A percentile compares a stretch with the other conserved stretches of the same genome.
Conservation (phyloP, 1,140 invertebrate species). For the Lepidurus apus region DNA sequence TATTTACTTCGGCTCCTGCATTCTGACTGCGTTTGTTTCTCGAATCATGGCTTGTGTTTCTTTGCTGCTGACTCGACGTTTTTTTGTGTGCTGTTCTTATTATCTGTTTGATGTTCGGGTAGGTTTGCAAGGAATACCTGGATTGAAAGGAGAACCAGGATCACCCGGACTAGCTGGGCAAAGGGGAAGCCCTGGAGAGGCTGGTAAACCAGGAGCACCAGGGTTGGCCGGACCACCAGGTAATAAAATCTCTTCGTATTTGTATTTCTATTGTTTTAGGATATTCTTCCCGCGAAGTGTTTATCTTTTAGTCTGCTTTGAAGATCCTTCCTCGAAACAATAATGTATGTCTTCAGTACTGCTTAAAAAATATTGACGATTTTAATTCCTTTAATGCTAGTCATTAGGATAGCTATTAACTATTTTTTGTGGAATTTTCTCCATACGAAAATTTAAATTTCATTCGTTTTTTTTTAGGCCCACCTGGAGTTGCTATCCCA, state of each 20-base stretch:
- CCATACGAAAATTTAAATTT: neutral
- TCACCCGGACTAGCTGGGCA: neutral
- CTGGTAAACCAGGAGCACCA: neutral
- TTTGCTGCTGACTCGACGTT: neutral
- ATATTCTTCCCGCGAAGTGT: too few species aligned
- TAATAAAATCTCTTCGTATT: neutral
- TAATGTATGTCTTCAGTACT: too few species aligned
- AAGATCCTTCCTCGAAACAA: too few species aligned
- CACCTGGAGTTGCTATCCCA: neutral
- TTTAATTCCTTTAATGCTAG: too few species aligned
- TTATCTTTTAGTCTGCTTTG: too few species aligned
- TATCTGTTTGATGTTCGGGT: neutral
- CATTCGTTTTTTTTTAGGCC: neutral
- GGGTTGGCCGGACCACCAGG: neutral
- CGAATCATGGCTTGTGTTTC: neutral
- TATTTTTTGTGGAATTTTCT: too few species aligned
- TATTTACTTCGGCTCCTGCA: neutral
- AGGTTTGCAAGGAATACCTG: slow-evolving; percentile 6
- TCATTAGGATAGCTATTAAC: too few species aligned
- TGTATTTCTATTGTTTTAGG: neutral
- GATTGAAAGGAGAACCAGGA: neutral
- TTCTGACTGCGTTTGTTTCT: neutral
- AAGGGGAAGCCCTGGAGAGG: neutral
- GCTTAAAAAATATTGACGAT: too few species aligned
- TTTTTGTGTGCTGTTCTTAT: neutral